Evolutionary conservation across 2,888 invertebrate genomes (phyloP).

Genomic region (Lobophora halterata): DNA sequence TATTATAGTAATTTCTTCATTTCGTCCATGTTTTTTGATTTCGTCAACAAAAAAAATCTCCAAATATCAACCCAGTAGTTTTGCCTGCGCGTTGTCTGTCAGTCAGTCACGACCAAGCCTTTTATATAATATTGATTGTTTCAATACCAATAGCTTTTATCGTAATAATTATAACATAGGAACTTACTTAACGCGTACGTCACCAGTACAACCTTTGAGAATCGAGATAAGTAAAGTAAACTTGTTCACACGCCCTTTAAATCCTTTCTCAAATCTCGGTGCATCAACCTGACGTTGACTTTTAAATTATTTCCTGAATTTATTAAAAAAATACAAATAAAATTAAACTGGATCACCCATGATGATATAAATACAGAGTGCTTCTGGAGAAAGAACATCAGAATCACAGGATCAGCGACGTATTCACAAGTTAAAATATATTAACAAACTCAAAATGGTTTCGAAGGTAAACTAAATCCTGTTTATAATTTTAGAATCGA

Average conservation of each 20-base stretch:
- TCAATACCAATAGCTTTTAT: no score
- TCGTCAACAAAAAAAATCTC: no score
- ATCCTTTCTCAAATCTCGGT: constrained; percentile 43
- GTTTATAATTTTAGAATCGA: neutral
- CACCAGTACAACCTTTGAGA: constrained; percentile 3
- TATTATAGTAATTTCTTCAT: no score
- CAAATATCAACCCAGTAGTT: no score
- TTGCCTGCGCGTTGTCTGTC: no score
- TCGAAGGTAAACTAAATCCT: constrained; percentile 57
- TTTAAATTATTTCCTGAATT: constrained; percentile 70
- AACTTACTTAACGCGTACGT: no score
- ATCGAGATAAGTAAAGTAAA: constrained; percentile 10
- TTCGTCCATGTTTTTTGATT: no score
- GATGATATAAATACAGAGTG: constrained; percentile 54
- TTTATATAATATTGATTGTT: no score
- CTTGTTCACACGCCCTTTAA: constrained; percentile 32
- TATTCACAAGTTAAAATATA: constrained; percentile 63
- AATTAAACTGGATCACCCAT: constrained; percentile 52
- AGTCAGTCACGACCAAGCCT: no score
- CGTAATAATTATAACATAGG: no score
- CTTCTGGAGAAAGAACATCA: constrained; percentile 44
- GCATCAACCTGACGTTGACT: constrained; percentile 68
- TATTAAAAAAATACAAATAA: constrained; percentile 50
- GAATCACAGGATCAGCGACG: constrained; percentile 50
- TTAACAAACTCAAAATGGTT: constrained; percentile 54